These are phyloP conservation scores for Poecilia latipinna DNA, from an alignment of 2,113 vertebrate genomes.

Conservation along the genomic window DNA sequence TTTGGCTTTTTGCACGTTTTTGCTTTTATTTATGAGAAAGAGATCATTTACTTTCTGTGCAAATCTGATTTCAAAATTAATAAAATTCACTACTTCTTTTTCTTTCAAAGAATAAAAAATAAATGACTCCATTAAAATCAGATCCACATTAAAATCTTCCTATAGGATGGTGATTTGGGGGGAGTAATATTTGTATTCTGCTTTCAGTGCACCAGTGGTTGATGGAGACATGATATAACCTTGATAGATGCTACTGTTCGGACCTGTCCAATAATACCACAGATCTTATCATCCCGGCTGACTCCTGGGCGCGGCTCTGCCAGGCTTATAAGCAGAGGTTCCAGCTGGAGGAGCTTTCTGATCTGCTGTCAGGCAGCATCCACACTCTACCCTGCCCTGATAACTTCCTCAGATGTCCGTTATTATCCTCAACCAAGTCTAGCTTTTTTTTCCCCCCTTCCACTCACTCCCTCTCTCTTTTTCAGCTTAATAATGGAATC, in stretches of 20 bases:
- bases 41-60: background rate
- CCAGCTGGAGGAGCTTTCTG: constrained; percentile 72
- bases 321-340: constrained; percentile 57
- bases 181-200: background rate
- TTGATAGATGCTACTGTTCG: constrained; percentile 25
- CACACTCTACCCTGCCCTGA: constrained; percentile 66
- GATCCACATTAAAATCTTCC: background rate
- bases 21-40: background rate
- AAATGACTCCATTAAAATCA: background rate
- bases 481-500: constrained; percentile 79
- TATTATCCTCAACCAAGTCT: constrained; percentile 65
- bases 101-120: background rate
- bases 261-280: constrained; percentile 36
- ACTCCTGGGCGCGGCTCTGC: constrained; percentile 53
- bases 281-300: constrained; percentile 58
- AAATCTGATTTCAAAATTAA: background rate
- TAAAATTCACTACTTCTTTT: too few relatives aligned
- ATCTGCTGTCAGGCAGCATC: constrained; percentile 77
- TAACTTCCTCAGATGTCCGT: constrained; percentile 71
- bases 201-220: background rate
- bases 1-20: background rate
- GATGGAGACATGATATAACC: constrained; percentile 10
- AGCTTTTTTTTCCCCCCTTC: constrained; percentile 42
- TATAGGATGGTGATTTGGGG: background rate
- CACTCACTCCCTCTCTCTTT: constrained; percentile 67